Evolutionary conservation across 2,797 vertebrate genomes (phyloP).

Genomic region (Lagorchestes hirsutus): DNA sequence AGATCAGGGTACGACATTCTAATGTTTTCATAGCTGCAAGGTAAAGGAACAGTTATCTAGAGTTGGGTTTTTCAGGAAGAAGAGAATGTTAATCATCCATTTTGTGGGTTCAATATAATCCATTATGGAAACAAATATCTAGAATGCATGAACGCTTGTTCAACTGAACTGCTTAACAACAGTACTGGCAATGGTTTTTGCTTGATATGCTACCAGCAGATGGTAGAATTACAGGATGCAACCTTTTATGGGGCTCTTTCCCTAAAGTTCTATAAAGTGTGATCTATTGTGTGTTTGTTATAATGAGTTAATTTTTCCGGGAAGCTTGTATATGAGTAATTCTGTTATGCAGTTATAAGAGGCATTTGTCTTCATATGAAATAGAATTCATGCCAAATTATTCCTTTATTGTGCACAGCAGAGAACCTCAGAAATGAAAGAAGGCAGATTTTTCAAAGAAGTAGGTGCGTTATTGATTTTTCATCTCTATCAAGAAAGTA

Average conservation of each 20-base stretch:
- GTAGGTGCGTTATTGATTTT: constrained; percentile 58
- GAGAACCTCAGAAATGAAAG: constrained; percentile 72
- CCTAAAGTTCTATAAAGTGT: constrained; percentile 61
- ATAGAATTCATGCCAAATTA: constrained; percentile 48
- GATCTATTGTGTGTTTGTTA: constrained; percentile 58
- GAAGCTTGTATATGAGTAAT: constrained; percentile 61
- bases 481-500: constrained; percentile 53
- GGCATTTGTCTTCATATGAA: constrained; percentile 61
- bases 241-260: constrained; percentile 62
- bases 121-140: constrained; percentile 22
- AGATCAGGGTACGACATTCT: neutral
- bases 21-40: neutral
- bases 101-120: constrained; percentile 19
- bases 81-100: neutral
- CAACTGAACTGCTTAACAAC: constrained; percentile 52
- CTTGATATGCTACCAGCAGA: constrained; percentile 55
- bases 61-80: neutral
- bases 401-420: constrained; percentile 56
- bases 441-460: constrained; percentile 56
- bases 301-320: constrained; percentile 55
- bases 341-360: constrained; percentile 54
- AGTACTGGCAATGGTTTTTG: constrained; percentile 39
- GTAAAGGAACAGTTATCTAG: neutral
- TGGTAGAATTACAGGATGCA: constrained; percentile 63
- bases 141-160: constrained; percentile 49